These are phyloP conservation scores for Etia nguti DNA, from an alignment of 2,113 vertebrate genomes.

Conservation along the genomic window DNA sequence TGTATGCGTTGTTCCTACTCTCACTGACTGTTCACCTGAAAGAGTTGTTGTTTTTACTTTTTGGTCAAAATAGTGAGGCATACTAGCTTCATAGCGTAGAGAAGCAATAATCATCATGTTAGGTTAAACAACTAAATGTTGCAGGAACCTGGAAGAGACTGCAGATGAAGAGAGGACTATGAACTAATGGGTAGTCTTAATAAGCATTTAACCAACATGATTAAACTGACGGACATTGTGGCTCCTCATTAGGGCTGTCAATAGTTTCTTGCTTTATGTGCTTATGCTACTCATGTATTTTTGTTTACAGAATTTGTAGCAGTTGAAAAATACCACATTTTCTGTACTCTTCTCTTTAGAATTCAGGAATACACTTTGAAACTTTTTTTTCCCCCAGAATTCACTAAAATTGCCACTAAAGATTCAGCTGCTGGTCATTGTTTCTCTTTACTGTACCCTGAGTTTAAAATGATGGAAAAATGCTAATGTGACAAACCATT, in stretches of 20 bases:
- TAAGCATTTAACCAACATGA: background rate
- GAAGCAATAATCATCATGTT: constrained; percentile 64
- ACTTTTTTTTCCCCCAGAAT: background rate
- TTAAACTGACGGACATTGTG: background rate
- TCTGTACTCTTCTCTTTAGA: background rate
- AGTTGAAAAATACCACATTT: constrained; percentile 3
- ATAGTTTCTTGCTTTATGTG: constrained; percentile 23
- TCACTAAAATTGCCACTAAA: background rate
- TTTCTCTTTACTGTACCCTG: background rate
- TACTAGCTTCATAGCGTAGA: constrained; percentile 68
- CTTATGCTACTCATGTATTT: constrained; percentile 20
- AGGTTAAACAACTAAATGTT: constrained; percentile 17
- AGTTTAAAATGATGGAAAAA: background rate
- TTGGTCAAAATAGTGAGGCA: constrained; percentile 52
- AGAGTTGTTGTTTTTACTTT: constrained; percentile 48
- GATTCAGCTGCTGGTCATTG: background rate
- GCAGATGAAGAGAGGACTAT: background rate
- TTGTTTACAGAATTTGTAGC: constrained; percentile 55
- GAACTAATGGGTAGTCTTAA: background rate
- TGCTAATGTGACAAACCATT: constrained; percentile 17
- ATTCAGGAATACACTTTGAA: constrained; percentile 4
- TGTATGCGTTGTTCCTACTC: background rate
- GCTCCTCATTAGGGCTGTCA: background rate
- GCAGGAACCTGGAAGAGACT: background rate
- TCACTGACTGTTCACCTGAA: constrained; percentile 43